phyloP scores from a whole-genome alignment of 2,113 vertebrate species.

The Phalacrocorax carbo region DNA sequence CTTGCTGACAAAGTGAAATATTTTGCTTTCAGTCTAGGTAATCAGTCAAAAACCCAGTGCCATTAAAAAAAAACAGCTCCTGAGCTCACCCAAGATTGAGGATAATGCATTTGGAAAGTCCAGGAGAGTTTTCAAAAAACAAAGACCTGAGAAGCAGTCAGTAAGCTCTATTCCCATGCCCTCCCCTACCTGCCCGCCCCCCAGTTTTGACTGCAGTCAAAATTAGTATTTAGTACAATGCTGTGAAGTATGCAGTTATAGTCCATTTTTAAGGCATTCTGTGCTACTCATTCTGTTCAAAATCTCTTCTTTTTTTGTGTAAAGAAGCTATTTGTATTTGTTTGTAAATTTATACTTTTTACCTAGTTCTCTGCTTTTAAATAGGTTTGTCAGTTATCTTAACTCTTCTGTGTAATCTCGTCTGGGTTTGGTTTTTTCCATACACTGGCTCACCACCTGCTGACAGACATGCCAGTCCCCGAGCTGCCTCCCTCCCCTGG shows the following conservation, averaged over 20 bases:
- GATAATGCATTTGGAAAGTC: neutral
- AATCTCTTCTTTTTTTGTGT: neutral
- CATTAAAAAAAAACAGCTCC: neutral
- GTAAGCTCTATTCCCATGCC: neutral
- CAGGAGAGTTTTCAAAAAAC: neutral
- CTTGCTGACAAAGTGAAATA: neutral
- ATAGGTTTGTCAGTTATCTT: neutral
- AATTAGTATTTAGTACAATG: neutral
- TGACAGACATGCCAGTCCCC: too few relatives aligned
- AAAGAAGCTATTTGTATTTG: neutral
- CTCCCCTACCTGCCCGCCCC: rapidly evolving
- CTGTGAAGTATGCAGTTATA: neutral
- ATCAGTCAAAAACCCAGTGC: neutral
- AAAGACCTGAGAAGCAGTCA: neutral
- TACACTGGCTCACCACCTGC: too few relatives aligned
- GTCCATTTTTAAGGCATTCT: neutral
- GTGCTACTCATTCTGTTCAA: neutral
- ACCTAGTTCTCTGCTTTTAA: neutral
- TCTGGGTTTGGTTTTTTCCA: neutral
- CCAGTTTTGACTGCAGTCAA: neutral
- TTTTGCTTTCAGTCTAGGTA: neutral
- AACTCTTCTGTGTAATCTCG: neutral
- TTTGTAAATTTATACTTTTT: neutral
- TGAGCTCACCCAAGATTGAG: neutral
- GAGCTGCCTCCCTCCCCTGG: too few relatives aligned